These are phyloP conservation scores for Hyphantria cunea DNA, from an alignment of 1,140 invertebrate species.

Conservation along the genomic window DNA sequence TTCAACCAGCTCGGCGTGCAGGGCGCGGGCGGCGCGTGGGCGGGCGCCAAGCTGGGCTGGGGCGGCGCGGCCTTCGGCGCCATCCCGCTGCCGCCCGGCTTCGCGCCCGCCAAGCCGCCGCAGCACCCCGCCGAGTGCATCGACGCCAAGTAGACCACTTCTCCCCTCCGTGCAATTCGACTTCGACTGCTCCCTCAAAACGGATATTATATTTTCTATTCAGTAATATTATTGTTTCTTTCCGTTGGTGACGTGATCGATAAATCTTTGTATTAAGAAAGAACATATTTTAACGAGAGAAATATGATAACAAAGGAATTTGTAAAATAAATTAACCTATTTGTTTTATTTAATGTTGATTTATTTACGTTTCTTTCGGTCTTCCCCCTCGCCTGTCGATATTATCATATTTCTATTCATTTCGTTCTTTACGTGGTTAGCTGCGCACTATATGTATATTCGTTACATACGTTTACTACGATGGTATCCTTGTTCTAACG, in stretches of 20 bases:
- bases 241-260: conserved; percentile 76
- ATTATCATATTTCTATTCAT: conserved; percentile 60
- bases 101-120: conserved; percentile 61
- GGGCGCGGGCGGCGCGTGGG: conserved; percentile 10
- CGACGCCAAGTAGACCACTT: conserved; percentile 73
- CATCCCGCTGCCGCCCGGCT: conserved; percentile 76
- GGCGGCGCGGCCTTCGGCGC: conserved; percentile 32
- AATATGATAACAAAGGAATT: conserved; percentile 81
- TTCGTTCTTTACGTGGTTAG: conserved; percentile 46
- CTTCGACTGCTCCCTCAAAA: conserved; percentile 11
- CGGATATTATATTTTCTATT: conserved; percentile 61
- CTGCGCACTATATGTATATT: conserved; percentile 68
- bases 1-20: conserved; percentile 64
- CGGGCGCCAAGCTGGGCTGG: conserved; percentile 27
- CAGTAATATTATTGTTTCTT: conserved; percentile 57
- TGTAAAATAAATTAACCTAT: conserved; percentile 81
- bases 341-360: conserved; percentile 77
- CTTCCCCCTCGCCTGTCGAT: conserved; percentile 32
- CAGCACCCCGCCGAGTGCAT: conserved; percentile 75
- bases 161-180: conserved; percentile 24
- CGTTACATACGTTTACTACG: conserved; percentile 67
- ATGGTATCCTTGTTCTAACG: conserved; percentile 69
- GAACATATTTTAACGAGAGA: conserved; percentile 79
- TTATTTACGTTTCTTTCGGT: conserved; percentile 49
- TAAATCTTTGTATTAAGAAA: conserved; percentile 79